Conservation (phyloP, 2,113 vertebrate genomes). For the Alosa alosa region DNA sequence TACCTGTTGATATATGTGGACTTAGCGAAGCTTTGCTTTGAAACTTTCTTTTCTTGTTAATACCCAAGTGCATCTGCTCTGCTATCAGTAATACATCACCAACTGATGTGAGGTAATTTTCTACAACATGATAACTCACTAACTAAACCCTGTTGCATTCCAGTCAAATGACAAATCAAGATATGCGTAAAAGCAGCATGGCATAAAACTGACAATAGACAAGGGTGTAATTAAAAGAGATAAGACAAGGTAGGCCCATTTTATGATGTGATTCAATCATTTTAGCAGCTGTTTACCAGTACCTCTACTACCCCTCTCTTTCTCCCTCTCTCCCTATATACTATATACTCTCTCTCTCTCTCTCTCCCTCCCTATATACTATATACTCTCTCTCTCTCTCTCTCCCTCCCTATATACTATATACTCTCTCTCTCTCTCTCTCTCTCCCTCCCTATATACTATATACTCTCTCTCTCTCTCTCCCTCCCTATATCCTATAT, state of each 20-base stretch:
- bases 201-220: not conserved
- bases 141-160: not conserved
- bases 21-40: too few relatives aligned
- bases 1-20: too few relatives aligned
- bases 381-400: not conserved
- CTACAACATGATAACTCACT: not conserved
- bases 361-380: not conserved
- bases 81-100: not conserved
- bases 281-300: slow-evolving; percentile 33
- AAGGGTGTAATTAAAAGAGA: not conserved
- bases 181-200: not conserved
- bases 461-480: not conserved
- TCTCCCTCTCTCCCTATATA: not conserved
- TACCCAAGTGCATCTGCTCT: not conserved
- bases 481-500: not conserved
- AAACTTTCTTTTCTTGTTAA: too few relatives aligned
- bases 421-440: not conserved
- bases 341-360: not conserved
- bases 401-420: not conserved
- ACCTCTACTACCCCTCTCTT: not conserved
- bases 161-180: not conserved
- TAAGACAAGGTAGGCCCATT: not conserved
- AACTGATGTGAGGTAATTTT: not conserved
- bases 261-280: slow-evolving; percentile 23
- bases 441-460: too few relatives aligned